These are phyloP conservation scores for Mythimna impura DNA, from an alignment of 2,888 invertebrate genomes.

Conservation along the genomic window DNA sequence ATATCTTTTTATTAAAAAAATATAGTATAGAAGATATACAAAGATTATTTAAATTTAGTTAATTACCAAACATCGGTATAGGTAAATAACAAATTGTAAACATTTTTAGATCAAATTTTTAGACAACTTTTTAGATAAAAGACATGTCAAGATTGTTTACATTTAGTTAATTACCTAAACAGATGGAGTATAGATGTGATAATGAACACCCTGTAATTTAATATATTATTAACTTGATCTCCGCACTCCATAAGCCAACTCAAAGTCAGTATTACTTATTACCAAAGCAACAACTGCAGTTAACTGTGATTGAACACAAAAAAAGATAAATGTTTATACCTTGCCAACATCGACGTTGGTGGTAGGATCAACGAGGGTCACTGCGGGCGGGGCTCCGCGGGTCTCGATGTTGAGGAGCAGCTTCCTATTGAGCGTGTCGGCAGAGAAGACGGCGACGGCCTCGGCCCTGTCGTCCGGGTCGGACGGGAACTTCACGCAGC, in stretches of 20 bases:
- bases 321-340: conserved; percentile 68
- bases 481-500: conserved; percentile 95
- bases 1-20: no score
- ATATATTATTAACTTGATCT: neutral
- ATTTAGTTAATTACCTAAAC: no score
- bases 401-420: conserved; percentile 96
- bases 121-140: no score
- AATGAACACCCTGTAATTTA: no score
- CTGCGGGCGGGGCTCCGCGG: conserved; percentile 90
- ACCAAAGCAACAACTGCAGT: neutral
- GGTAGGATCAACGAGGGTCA: conserved; percentile 88
- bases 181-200: no score
- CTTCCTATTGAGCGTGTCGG: conserved; percentile 93
- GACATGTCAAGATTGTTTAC: no score
- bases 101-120: no score
- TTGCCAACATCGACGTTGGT: conserved; percentile 89
- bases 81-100: no score
- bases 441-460: conserved; percentile 92
- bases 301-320: neutral
- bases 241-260: neutral
- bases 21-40: no score
- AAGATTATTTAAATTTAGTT: no score
- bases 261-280: neutral
- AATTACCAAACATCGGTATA: no score
- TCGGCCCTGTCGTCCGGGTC: conserved; percentile 96